Evolutionary conservation across 1,140 invertebrate species (phyloP).

Genomic region (Orius insidiosus): DNA sequence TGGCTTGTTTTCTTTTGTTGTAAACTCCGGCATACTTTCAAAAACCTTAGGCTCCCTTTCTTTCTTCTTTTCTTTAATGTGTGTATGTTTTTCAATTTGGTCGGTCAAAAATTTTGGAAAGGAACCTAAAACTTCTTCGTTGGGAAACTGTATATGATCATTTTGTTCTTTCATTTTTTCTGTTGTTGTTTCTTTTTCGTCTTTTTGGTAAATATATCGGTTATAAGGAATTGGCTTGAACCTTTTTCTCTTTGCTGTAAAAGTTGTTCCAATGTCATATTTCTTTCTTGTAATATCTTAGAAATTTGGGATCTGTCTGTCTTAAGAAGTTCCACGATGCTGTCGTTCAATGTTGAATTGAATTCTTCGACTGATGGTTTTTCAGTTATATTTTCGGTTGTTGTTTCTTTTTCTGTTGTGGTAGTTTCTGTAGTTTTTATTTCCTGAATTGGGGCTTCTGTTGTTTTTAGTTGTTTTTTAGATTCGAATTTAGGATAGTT

Average conservation of each 20-base stretch:
- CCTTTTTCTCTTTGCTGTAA: slow-evolving; percentile 56
- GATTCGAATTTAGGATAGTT: slow-evolving; percentile 14
- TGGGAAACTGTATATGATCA: slow-evolving; percentile 15
- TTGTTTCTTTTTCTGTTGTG: slow-evolving; percentile 4
- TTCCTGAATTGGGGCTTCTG: slow-evolving; percentile 2
- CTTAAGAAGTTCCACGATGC: slow-evolving; percentile 38
- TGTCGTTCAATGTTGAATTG: slow-evolving; percentile 27
- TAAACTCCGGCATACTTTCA: slow-evolving; percentile 21
- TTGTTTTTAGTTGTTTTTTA: slow-evolving; percentile 10
- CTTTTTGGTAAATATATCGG: slow-evolving; percentile 40
- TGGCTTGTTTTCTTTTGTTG: slow-evolving; percentile 8
- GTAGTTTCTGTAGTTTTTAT: neutral
- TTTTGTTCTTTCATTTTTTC: neutral
- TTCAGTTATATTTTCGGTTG: slow-evolving; percentile 6
- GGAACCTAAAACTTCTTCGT: slow-evolving; percentile 15
- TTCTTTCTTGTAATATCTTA: slow-evolving; percentile 43
- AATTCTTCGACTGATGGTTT: slow-evolving; percentile 3
- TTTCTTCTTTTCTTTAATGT: slow-evolving; percentile 1
- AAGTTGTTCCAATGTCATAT: slow-evolving; percentile 60
- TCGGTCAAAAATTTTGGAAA: slow-evolving; percentile 16
- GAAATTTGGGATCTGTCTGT: slow-evolving; percentile 29
- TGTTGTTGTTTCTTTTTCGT: slow-evolving; percentile 8
- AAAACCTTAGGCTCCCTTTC: slow-evolving; percentile 20
- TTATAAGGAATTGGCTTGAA: slow-evolving; percentile 57
- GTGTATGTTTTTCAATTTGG: slow-evolving; percentile 4